Conservation (phyloP, 2,113 vertebrate genomes). For the Gnathonemus longibarbis region DNA sequence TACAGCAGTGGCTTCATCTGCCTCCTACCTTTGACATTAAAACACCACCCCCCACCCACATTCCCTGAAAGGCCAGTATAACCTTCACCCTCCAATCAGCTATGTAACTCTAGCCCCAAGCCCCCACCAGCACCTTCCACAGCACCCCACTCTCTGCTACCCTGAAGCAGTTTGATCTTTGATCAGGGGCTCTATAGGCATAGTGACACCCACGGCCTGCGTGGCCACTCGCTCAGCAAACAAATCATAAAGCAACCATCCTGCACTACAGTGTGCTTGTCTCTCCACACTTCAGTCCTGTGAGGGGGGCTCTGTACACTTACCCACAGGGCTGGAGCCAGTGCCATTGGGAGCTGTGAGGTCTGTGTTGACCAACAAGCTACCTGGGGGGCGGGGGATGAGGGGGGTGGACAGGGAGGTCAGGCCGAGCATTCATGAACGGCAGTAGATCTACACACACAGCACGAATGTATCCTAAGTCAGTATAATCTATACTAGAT, state of each 20-base stretch:
- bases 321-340: constrained; percentile 79
- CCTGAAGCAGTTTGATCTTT: background rate
- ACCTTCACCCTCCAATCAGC: background rate
- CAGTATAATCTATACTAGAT: background rate
- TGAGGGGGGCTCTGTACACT: constrained; percentile 40
- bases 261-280: background rate
- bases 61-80: background rate
- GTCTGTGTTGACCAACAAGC: constrained; percentile 74
- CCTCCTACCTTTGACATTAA: background rate
- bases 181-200: background rate
- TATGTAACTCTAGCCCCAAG: background rate
- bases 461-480: background rate
- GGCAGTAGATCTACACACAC: background rate
- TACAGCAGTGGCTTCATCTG: background rate
- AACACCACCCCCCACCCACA: background rate
- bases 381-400: constrained; percentile 65
- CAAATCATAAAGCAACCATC: background rate
- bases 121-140: background rate
- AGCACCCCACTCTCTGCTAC: background rate
- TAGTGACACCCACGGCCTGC: background rate
- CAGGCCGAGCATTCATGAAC: background rate
- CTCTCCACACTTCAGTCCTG: background rate
- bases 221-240: background rate
- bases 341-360: constrained; percentile 82
- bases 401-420: background rate